These are phyloP conservation scores for Drosophila anomalipes DNA, from an alignment of 2,888 invertebrate species.

Conservation along the genomic window DNA sequence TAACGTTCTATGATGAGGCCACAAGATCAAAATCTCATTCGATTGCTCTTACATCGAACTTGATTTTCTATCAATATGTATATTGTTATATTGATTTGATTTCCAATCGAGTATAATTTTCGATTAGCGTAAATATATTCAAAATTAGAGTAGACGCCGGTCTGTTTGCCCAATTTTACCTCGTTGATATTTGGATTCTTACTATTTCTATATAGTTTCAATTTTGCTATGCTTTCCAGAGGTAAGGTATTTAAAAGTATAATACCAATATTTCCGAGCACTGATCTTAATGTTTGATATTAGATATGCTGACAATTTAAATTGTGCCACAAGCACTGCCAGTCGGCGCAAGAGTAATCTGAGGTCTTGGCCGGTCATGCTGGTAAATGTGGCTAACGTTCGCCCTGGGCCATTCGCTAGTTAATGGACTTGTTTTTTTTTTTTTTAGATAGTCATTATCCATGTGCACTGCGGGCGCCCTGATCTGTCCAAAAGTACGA, in stretches of 20 bases:
- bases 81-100: neutral
- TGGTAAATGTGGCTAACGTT: slow-evolving; percentile 10
- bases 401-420: slow-evolving; percentile 28
- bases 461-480: slow-evolving; percentile 27
- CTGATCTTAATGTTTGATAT: neutral
- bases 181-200: neutral
- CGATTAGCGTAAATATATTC: neutral
- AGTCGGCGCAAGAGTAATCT: slow-evolving; percentile 10
- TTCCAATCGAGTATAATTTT: neutral
- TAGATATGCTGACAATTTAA: neutral
- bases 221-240: neutral
- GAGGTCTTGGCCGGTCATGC: slow-evolving; percentile 32
- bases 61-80: neutral
- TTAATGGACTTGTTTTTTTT: slow-evolving; percentile 33
- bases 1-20: slow-evolving; percentile 1
- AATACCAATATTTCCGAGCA: neutral
- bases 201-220: neutral
- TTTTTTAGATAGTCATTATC: slow-evolving; percentile 30
- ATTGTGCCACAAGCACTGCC: neutral
- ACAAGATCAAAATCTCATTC: neutral
- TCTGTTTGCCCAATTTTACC: neutral
- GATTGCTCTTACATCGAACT: neutral
- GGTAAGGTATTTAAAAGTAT: neutral
- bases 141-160: neutral
- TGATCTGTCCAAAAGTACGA: slow-evolving; percentile 8